Evolutionary conservation across 2,797 vertebrate species (phyloP).

Genomic region (Tauraco hartlaubi): DNA sequence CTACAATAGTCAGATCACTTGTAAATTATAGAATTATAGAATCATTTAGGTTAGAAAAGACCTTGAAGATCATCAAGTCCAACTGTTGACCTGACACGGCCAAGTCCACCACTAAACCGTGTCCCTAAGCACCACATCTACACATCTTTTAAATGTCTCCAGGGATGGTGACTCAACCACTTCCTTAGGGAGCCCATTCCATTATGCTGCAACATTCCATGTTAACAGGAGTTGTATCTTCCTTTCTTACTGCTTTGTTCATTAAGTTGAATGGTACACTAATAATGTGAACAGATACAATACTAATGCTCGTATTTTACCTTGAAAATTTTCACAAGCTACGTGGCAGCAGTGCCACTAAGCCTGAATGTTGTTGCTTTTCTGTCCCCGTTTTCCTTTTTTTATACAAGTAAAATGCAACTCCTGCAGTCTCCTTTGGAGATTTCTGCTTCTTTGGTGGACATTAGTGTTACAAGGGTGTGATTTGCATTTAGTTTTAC

Average conservation of each 20-base stretch:
- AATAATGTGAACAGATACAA: background rate
- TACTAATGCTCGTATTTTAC: background rate
- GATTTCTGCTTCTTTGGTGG: background rate
- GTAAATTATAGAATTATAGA: background rate
- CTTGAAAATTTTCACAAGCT: background rate
- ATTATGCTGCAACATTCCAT: background rate
- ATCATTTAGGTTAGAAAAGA: too few species aligned
- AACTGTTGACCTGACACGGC: too few species aligned
- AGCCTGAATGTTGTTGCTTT: background rate
- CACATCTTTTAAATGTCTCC: too few species aligned
- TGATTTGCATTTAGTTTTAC: background rate
- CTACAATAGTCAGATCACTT: background rate
- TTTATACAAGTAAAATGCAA: background rate
- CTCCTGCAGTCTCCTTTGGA: background rate
- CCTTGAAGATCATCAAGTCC: too few species aligned
- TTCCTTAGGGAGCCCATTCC: too few species aligned
- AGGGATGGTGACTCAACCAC: too few species aligned
- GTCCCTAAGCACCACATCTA: too few species aligned
- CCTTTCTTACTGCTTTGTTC: background rate
- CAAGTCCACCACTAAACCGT: too few species aligned
- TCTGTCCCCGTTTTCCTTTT: background rate
- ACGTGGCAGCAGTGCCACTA: background rate
- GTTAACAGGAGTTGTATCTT: background rate
- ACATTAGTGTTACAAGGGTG: background rate
- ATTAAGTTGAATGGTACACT: background rate